phyloP scores from a whole-genome alignment of 2,113 vertebrate genomes.

The Tricholaema leucomelas region DNA sequence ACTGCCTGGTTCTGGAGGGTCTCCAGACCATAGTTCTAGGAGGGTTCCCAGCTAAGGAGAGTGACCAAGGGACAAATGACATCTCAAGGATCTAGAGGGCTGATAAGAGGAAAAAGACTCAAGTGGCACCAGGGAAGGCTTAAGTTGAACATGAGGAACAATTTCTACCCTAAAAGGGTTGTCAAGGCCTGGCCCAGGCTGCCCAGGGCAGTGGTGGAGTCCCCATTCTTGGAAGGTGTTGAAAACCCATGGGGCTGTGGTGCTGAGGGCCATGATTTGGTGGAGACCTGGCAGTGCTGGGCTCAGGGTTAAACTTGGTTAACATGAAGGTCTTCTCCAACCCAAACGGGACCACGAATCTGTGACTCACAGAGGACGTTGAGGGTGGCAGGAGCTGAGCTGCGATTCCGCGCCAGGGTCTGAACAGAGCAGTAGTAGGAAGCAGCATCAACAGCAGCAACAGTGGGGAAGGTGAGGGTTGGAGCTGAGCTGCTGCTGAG shows the following conservation, averaged over 20 bases:
- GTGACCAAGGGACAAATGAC: accelerated
- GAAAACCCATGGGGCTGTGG: too few species aligned
- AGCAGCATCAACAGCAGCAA: not conserved
- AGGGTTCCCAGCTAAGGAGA: not conserved
- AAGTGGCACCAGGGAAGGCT: too few species aligned
- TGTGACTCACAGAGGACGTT: constrained; percentile 72
- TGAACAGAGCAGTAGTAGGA: constrained; percentile 61
- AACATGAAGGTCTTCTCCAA: not conserved
- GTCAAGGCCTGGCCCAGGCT: not conserved
- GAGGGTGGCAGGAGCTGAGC: constrained; percentile 62
- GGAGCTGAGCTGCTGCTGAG: not conserved
- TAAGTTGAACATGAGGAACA: too few species aligned
- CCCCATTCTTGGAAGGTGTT: too few species aligned
- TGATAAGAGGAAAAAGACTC: too few species aligned
- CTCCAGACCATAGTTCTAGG: too few species aligned
- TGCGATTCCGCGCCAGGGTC: not conserved
- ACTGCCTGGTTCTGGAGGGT: not conserved
- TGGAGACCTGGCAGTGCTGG: not conserved
- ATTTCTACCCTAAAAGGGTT: too few species aligned
- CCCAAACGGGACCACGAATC: not conserved
- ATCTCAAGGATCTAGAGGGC: not conserved
- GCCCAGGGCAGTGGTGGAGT: not conserved
- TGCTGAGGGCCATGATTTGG: not conserved
- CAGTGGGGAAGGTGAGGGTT: not conserved
- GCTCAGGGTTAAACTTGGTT: not conserved